These are phyloP conservation scores for Aplysia californica DNA, from an alignment of 1,140 invertebrate genomes.

Conservation along the genomic window DNA sequence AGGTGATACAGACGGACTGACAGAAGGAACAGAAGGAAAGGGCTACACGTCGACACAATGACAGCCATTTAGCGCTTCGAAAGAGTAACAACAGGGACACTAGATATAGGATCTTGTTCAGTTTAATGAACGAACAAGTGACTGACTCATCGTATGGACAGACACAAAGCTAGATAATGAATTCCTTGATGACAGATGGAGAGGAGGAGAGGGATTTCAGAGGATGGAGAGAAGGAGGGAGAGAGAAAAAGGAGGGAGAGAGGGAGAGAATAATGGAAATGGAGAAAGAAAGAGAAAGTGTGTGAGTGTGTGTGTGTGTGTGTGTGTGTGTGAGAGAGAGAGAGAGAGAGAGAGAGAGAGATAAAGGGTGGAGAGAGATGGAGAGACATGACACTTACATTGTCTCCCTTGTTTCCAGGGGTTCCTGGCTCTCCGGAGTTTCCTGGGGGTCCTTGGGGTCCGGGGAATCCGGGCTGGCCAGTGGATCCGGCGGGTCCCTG, in stretches of 20 bases:
- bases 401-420: slow-evolving; percentile 49
- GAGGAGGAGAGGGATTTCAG: background rate
- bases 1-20: too few species aligned
- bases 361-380: background rate
- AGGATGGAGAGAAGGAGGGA: background rate
- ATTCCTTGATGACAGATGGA: background rate
- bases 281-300: background rate
- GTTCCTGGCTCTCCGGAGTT: slow-evolving; percentile 42
- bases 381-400: slow-evolving; percentile 40
- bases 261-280: background rate
- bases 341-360: slow-evolving; percentile 14
- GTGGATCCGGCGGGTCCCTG: slow-evolving; percentile 49
- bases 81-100: too few species aligned
- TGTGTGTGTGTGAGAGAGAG: background rate
- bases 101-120: too few species aligned
- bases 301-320: background rate
- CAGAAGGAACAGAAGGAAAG: too few species aligned
- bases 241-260: background rate
- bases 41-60: too few species aligned
- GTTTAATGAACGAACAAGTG: too few species aligned
- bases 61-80: too few species aligned
- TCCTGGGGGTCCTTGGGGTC: slow-evolving; percentile 53
- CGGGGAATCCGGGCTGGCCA: slow-evolving; percentile 58
- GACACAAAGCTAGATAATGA: background rate
- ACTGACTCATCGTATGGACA: too few species aligned